Conservation (phyloP, 37 sponge, comb jelly and placozoan species). For the Theonella swinhoei region DNA sequence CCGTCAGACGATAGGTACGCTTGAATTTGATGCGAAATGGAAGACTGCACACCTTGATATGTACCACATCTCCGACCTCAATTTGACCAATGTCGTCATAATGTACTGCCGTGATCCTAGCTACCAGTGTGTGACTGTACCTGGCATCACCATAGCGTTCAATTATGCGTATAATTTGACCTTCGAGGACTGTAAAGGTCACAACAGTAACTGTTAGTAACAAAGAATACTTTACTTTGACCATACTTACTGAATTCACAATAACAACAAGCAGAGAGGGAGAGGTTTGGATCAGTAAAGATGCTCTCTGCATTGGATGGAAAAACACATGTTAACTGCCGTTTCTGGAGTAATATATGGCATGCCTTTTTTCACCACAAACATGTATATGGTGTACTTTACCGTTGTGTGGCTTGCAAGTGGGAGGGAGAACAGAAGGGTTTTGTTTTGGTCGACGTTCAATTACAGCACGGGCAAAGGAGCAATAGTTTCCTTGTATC, state of each 20-base stretch:
- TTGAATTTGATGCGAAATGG: not conserved
- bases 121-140: not conserved
- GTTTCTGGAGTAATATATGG: not conserved
- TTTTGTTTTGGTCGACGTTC: not conserved
- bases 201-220: not conserved
- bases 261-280: not conserved
- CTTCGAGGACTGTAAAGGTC: not conserved
- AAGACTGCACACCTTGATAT: not conserved
- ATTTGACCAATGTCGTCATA: not conserved
- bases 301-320: not conserved
- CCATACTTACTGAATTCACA: not conserved
- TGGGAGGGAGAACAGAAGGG: not conserved
- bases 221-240: no score
- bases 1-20: not conserved
- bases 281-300: not conserved
- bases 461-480: conserved; percentile 21
- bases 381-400: not conserved
- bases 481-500: conserved; percentile 28
- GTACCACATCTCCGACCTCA: not conserved
- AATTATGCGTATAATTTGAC: not conserved
- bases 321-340: not conserved
- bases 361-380: no score
- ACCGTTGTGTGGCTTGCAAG: not conserved
- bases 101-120: not conserved
- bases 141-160: not conserved